Base-by-base conservation (phyloP, 2,113 vertebrate species). In the Sisor rabdophorus region DNA sequence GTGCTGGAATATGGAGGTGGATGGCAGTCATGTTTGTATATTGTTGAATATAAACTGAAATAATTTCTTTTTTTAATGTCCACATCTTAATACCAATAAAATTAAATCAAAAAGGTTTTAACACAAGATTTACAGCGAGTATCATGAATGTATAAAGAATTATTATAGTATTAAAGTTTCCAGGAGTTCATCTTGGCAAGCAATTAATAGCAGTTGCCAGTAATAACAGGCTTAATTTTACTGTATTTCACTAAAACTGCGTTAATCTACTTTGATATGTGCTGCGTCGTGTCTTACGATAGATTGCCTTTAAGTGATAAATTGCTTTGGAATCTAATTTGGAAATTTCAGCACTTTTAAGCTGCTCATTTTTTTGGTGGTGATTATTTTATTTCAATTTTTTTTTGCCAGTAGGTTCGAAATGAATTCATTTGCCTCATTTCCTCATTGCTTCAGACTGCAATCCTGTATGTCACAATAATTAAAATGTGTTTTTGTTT, bases 241-340 rank as follows among this genome's bases (percentile, higher is more conserved):
- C 65, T 11, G 16, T 50, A 28, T 20, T 68, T 68, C 65, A 50
- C 28, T 50, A 68, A 15, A 28, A 50, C 24, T 50, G 65, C 11
- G 3, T 9, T 50, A 68, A 50, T 50, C 24, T 4, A 10, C 47
- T 50, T 28, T 26, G n/a, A 68, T 48, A 16, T 68, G 64, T 68
- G 22, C 64, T 50, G 13, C 13, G 24, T n/a, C 1, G 1, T 64
- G 20, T 36, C 20, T 22, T 67, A 24, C 17, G 50, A 52, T 28
- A 7, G 4, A 50, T 28, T 68, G 22, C 22, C 44, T 30, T 68
- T 68, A 12, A 68, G 65, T 15, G 65, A 68, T 28, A 68, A 68
- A 28, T 47, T 52, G 44, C 44, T 50, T 50, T 28, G 11, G 16
- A 28, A 52, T 50, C 26, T 19, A 11, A 68, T 2, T 68, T 28